Evolutionary conservation across 2,113 vertebrate genomes (phyloP).

Genomic region (Circaetus gallicus): DNA sequence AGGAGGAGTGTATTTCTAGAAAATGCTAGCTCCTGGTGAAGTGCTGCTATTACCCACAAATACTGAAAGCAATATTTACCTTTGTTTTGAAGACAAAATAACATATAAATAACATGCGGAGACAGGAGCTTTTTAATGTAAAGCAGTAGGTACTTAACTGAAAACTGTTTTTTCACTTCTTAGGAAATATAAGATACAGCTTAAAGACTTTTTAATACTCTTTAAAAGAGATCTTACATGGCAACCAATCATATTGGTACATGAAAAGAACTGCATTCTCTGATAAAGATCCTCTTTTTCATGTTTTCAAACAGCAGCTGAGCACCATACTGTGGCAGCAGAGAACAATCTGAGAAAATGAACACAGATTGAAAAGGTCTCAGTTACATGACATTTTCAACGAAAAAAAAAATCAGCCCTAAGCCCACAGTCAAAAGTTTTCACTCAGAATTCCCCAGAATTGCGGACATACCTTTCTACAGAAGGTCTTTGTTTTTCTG

Average conservation of each 20-base stretch:
- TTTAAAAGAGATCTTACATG: conserved; percentile 1
- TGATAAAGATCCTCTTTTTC: conserved; percentile 31
- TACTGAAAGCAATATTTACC: not conserved
- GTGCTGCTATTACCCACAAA: not conserved
- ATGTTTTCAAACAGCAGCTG: conserved; percentile 59
- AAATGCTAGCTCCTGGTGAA: not conserved
- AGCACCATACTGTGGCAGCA: conserved; percentile 64
- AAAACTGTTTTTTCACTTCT: not conserved
- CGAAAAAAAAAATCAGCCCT: not conserved
- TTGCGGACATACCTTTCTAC: not conserved
- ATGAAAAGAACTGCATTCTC: conserved; percentile 2
- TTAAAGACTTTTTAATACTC: conserved; percentile 7
- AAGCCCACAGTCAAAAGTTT: conserved; percentile 2
- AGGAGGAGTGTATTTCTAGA: not conserved
- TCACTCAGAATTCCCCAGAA: not conserved
- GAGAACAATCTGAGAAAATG: conserved; percentile 58
- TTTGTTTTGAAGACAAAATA: conserved; percentile 10
- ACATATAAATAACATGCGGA: not conserved
- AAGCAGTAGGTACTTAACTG: conserved; percentile 6
- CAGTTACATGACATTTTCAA: conserved; percentile 39
- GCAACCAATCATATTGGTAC: conserved; percentile 8
- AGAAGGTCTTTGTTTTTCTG: not conserved
- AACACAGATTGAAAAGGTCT: conserved; percentile 48
- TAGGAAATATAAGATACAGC: not conserved
- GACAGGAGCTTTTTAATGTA: not conserved